These are phyloP conservation scores for Noctua comes DNA, from an alignment of 2,888 invertebrate species.

Conservation along the genomic window DNA sequence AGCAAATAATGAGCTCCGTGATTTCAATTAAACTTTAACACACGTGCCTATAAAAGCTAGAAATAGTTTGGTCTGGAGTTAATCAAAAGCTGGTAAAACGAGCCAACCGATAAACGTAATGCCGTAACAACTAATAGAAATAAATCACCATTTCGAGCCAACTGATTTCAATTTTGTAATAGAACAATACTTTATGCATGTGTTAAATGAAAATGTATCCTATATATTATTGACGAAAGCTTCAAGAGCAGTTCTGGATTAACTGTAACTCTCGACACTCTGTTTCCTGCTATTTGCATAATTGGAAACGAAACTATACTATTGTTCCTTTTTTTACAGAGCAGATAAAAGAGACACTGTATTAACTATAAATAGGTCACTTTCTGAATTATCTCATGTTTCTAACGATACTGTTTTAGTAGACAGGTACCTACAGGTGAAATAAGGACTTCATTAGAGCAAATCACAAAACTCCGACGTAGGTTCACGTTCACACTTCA, in stretches of 20 bases:
- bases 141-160: constrained; percentile 33
- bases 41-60: constrained; percentile 46
- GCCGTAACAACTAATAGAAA: constrained; percentile 49
- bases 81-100: constrained; percentile 50
- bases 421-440: constrained; percentile 15
- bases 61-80: constrained; percentile 55
- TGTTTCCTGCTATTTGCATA: constrained; percentile 8
- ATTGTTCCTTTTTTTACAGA: neutral
- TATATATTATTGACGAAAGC: constrained; percentile 43
- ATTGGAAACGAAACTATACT: constrained; percentile 12
- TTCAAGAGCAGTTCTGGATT: constrained; percentile 30
- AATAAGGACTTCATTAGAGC: constrained; percentile 46
- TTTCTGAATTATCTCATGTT: constrained; percentile 2
- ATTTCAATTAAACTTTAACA: constrained; percentile 52
- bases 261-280: constrained; percentile 19
- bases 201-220: constrained; percentile 41
- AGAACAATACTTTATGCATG: constrained; percentile 23
- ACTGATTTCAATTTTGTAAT: constrained; percentile 39
- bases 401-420: constrained; percentile 20
- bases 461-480: constrained; percentile 34
- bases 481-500: constrained; percentile 27
- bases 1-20: constrained; percentile 42
- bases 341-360: neutral
- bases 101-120: constrained; percentile 48
- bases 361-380: neutral